Base-by-base conservation (phyloP, 53 echinoderm and acorn worm genomes). In the Luidia sarsii region DNA sequence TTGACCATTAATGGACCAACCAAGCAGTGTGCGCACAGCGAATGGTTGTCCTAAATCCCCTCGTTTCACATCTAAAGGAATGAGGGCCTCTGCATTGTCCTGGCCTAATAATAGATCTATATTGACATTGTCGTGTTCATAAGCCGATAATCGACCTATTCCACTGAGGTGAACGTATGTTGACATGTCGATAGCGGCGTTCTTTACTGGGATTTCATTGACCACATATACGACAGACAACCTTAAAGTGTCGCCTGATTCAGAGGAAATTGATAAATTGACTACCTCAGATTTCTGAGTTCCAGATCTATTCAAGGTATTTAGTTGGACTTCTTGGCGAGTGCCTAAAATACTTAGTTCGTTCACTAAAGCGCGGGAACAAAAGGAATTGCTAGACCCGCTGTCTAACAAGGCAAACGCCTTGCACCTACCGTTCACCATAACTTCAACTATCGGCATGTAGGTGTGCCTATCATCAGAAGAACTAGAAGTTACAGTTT, bases 241-340 rank as follows among this genome's bases (percentile, higher is more conserved):
- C 3, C 35, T 24, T 0, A 74, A 18, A 13, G 75, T 55, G 5
- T 74, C 75, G 21, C 75, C 75, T 23, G 36, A 14, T 3, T 74
- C 33, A 30, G 55, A 55, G 33, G 75, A 74, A 4, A 74, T n/a
- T 9, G 66, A 50, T 18, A 80, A 34, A 49, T 64, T 50, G 1
- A 80, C 80, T 33, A 80, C 19, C 35, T 80, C 80, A 11, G 64
- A 80, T 50, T 19, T 65, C 66, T 64, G 65, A 50, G 34, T 48
- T 14, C 51, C 52, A 28, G 80, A 65, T 51, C 24, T 65, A 33
- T 80, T 80, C 33, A 80, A 46, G 0, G 50, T 80, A 0, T 38
- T 80, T 36, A 80, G 80, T 25, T 49, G 28, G 1, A 80, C 34
- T 11, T 65, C 32, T 15, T 51, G 54, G 0, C 3, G 35, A 14